These are phyloP conservation scores for Phainopepla nitens DNA, from an alignment of 2,113 vertebrate species.

Conservation along the genomic window DNA sequence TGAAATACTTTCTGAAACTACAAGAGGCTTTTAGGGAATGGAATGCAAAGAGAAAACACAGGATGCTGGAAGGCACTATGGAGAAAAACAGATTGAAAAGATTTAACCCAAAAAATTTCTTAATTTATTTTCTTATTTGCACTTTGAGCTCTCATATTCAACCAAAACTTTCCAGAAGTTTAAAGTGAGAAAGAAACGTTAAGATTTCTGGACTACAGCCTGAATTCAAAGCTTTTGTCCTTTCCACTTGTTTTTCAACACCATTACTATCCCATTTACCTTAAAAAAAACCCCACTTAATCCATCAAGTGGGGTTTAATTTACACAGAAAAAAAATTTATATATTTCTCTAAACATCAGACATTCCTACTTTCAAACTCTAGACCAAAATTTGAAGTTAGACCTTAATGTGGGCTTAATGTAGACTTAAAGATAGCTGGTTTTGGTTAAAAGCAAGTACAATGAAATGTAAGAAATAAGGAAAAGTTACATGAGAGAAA, in stretches of 20 bases:
- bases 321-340: neutral
- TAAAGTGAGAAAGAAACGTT: neutral
- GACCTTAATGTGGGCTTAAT: constrained; percentile 14
- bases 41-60: constrained; percentile 25
- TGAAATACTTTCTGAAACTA: constrained; percentile 18
- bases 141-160: neutral
- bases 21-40: constrained; percentile 6
- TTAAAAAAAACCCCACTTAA: neutral
- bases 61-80: neutral
- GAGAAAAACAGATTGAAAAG: neutral
- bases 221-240: neutral
- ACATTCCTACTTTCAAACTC: neutral
- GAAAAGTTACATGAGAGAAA: constrained; percentile 32
- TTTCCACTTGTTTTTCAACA: neutral
- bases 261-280: neutral
- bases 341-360: neutral
- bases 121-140: neutral
- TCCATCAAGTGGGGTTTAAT: neutral
- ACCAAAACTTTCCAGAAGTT: neutral
- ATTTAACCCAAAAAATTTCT: neutral
- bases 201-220: neutral
- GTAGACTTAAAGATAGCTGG: constrained; percentile 5
- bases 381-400: constrained; percentile 5
- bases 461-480: constrained; percentile 27
- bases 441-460: constrained; percentile 44